A percentile compares a stretch with the other conserved stretches of the same genome.
These are phyloP conservation scores for Mnemiopsis leidyi DNA, from an alignment of 37 sponge, comb jelly and placozoan species.

Conservation along the genomic window DNA sequence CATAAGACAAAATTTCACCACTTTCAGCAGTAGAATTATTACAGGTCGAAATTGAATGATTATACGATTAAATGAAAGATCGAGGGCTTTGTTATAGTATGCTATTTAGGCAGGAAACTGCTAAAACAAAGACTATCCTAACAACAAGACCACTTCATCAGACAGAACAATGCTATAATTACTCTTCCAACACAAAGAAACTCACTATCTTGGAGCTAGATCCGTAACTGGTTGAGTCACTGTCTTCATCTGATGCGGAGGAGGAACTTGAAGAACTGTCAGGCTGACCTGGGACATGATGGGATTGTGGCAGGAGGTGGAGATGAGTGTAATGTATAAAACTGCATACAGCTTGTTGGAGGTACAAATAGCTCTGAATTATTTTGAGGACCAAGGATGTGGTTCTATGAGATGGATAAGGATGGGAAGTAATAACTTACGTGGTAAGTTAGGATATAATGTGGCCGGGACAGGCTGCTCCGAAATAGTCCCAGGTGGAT, in stretches of 20 bases:
- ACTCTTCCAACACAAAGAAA: no score
- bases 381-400: not conserved
- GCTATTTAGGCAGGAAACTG: no score
- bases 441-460: not conserved
- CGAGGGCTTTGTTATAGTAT: no score
- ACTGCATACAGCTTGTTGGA: no score
- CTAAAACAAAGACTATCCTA: no score
- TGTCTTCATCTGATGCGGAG: constrained; percentile 1
- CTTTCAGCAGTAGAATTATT: not conserved
- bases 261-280: not conserved
- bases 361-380: not conserved
- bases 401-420: not conserved
- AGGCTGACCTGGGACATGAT: not conserved
- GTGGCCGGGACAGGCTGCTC: constrained; percentile 1
- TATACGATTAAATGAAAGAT: no score
- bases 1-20: not conserved
- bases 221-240: constrained; percentile 49
- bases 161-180: no score
- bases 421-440: not conserved
- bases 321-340: no score
- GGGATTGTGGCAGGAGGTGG: no score
- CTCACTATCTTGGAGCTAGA: constrained; percentile 62
- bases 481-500: not conserved
- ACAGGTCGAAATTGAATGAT: no score
- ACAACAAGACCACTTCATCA: no score